Evolutionary conservation across 2,797 vertebrate species (phyloP).

Genomic region (Tapirus indicus): DNA sequence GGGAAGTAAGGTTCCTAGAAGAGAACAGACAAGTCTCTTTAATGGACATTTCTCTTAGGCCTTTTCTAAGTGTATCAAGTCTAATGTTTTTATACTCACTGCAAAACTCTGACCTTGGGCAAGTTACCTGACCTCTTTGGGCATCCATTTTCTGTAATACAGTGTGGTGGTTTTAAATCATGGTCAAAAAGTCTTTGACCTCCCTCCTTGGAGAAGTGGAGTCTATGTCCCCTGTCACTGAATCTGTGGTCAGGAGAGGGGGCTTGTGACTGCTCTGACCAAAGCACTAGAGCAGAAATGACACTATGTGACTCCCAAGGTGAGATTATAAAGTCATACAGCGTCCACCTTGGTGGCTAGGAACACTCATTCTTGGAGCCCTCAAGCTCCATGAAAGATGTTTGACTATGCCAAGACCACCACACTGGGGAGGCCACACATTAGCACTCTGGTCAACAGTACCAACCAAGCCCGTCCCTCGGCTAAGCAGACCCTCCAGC

Average conservation of each 20-base stretch:
- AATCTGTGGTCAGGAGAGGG: not conserved
- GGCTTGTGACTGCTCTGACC: not conserved
- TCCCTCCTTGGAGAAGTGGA: not conserved
- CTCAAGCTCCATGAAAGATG: not conserved
- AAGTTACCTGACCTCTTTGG: not conserved
- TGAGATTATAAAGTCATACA: not conserved
- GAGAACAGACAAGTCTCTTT: not conserved
- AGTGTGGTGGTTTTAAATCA: accelerated
- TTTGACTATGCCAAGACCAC: accelerated
- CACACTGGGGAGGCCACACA: not conserved
- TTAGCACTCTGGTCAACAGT: accelerated
- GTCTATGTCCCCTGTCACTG: not conserved
- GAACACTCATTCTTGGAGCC: not conserved
- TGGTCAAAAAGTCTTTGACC: not conserved
- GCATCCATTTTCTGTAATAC: not conserved
- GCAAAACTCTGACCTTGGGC: not conserved
- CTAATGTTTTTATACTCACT: not conserved
- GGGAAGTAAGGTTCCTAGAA: not conserved
- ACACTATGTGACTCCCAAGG: not conserved
- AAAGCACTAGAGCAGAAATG: not conserved
- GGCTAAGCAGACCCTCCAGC: not conserved
- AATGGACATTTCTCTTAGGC: not conserved
- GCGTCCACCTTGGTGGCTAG: not conserved
- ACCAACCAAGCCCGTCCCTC: not conserved
- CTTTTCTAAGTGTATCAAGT: not conserved